Conservation (phyloP, 2,113 vertebrate genomes). For the Phylloscopus whistleri region DNA sequence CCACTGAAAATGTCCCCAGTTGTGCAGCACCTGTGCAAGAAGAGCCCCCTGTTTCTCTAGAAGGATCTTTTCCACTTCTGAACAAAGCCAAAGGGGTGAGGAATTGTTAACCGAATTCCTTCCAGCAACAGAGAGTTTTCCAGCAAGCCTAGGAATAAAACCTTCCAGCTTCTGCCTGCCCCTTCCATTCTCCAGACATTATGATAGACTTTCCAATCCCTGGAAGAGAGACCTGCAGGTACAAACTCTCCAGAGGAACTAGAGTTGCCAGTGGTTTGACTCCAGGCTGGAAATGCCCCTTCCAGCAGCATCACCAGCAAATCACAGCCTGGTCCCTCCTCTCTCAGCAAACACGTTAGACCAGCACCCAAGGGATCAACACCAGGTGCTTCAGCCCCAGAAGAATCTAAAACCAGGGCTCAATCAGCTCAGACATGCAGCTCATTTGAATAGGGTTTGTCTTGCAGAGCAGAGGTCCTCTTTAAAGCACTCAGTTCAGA, state of each 20-base stretch:
- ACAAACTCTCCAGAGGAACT: background rate
- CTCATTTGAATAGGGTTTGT: constrained; percentile 26
- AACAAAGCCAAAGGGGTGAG: background rate
- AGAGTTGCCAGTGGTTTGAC: background rate
- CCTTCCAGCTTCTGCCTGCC: background rate
- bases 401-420: background rate
- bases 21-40: background rate
- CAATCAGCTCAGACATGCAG: constrained; percentile 16
- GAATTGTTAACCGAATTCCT: background rate
- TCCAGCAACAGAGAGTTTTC: background rate
- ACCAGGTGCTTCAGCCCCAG: background rate
- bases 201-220: background rate
- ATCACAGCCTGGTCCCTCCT: background rate
- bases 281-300: background rate
- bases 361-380: background rate
- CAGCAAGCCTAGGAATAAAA: background rate
- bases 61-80: background rate
- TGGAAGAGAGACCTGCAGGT: background rate
- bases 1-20: background rate
- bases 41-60: background rate
- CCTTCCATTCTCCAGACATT: background rate
- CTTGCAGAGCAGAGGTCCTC: constrained; percentile 4
- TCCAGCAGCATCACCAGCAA: background rate
- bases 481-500: background rate
- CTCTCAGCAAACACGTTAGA: background rate